These are phyloP conservation scores for Rallus limicola DNA, from an alignment of 2,113 vertebrate species.

Conservation along the genomic window DNA sequence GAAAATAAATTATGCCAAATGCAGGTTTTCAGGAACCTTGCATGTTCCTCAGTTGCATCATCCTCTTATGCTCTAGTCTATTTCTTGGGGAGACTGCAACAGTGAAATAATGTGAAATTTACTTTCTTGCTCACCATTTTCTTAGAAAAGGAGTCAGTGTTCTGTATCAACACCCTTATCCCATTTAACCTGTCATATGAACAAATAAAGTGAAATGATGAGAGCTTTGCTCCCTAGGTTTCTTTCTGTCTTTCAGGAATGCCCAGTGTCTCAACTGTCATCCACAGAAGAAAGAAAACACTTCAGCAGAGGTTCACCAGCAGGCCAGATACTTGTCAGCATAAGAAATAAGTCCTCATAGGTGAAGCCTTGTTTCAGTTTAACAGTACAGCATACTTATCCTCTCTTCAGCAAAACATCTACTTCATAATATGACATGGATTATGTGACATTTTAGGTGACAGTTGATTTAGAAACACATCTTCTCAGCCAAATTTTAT, in stretches of 20 bases:
- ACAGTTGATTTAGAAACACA: slow-evolving; percentile 27
- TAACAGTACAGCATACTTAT: neutral
- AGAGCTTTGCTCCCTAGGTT: neutral
- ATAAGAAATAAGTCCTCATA: neutral
- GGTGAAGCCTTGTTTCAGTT: neutral
- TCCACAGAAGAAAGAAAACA: neutral
- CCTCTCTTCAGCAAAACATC: neutral
- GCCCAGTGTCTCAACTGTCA: neutral
- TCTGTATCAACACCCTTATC: neutral
- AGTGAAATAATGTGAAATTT: neutral
- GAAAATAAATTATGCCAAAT: neutral
- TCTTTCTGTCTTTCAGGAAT: neutral
- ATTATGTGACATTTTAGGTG: slow-evolving; percentile 22
- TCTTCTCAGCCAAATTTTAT: neutral
- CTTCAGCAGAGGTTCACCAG: neutral
- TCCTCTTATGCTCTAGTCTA: neutral
- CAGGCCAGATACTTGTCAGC: neutral
- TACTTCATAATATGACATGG: neutral
- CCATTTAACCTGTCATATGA: neutral
- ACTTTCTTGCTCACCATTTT: neutral
- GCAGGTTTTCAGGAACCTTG: neutral
- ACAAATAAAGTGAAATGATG: neutral
- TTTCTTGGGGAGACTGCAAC: neutral
- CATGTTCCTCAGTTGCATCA: neutral
- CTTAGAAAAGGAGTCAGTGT: neutral